phyloP scores from a whole-genome alignment of 2,888 invertebrate species.

The Frankliniella fusca region DNA sequence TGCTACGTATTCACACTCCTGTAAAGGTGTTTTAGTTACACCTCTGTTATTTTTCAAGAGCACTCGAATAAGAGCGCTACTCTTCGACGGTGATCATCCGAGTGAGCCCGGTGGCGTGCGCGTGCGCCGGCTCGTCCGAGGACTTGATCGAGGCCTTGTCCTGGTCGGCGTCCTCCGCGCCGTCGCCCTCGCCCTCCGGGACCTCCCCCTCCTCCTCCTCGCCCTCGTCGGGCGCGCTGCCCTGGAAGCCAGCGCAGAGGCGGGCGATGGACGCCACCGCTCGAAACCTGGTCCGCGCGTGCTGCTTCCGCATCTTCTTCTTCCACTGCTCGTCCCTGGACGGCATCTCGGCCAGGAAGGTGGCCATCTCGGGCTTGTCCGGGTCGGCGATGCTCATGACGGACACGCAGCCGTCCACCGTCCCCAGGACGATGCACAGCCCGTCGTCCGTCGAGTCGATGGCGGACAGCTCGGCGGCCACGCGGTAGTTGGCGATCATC shows the following conservation, averaged over 20 bases:
- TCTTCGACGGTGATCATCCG: not conserved
- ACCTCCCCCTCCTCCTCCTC: not conserved
- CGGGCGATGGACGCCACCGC: slow-evolving; percentile 62
- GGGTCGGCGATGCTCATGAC: slow-evolving; percentile 78
- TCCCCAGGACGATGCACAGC: slow-evolving; percentile 77
- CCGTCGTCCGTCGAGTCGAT: slow-evolving; percentile 83
- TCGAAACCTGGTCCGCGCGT: slow-evolving; percentile 62
- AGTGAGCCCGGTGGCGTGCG: not conserved
- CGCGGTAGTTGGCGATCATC: slow-evolving; percentile 87
- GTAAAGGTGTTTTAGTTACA: too few species aligned
- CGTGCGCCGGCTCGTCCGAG: not conserved
- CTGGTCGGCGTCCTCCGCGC: not conserved
- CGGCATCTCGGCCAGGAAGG: slow-evolving; percentile 62
- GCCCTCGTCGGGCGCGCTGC: not conserved
- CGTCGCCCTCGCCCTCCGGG: not conserved
- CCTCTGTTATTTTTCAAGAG: too few species aligned
- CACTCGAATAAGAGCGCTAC: not conserved
- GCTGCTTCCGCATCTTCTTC: slow-evolving; percentile 61
- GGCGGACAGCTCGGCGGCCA: slow-evolving; percentile 83
- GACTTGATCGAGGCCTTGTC: not conserved
- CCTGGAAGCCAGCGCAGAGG: slow-evolving; percentile 38
- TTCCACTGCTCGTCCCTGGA: slow-evolving; percentile 72
- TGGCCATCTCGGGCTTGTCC: slow-evolving; percentile 59
- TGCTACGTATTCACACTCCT: too few species aligned
- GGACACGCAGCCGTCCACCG: slow-evolving; percentile 89